Evolutionary conservation across 2,888 invertebrate species (phyloP).

Genomic region (Glaucopsyche alexis): DNA sequence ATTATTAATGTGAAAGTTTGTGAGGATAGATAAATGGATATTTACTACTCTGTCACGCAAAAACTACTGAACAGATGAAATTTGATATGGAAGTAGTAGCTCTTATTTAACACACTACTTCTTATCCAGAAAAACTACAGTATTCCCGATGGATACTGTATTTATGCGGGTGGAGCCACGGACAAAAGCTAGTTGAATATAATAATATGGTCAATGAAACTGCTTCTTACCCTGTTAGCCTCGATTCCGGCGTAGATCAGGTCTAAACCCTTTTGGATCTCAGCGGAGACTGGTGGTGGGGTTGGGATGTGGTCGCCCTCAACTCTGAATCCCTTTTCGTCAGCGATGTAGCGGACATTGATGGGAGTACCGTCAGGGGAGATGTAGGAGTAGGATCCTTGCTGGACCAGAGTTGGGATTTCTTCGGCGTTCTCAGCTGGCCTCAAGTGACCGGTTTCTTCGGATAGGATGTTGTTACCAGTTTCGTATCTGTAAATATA

Average conservation of each 20-base stretch:
- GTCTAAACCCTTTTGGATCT: conserved; percentile 92
- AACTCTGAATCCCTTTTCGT: conserved; percentile 90
- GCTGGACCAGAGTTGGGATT: conserved; percentile 83
- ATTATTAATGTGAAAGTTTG: too few species aligned
- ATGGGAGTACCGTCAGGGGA: conserved; percentile 89
- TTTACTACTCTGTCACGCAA: too few species aligned
- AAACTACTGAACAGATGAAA: too few species aligned
- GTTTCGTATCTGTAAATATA: conserved; percentile 86
- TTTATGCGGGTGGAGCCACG: too few species aligned
- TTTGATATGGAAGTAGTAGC: too few species aligned
- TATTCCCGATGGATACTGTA: too few species aligned
- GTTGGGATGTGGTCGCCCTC: conserved; percentile 91
- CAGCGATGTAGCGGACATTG: conserved; percentile 88
- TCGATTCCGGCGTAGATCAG: conserved; percentile 92
- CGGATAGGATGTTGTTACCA: conserved; percentile 89
- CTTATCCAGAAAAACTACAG: too few species aligned
- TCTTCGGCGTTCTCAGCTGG: conserved; percentile 83
- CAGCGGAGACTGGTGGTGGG: conserved; percentile 89
- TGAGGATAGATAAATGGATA: too few species aligned
- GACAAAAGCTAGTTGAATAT: too few species aligned
- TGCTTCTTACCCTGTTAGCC: conserved; percentile 61
- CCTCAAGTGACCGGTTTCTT: conserved; percentile 89
- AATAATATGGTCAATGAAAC: too few species aligned
- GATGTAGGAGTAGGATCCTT: conserved; percentile 89
- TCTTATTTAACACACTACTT: too few species aligned